phyloP scores from a whole-genome alignment of 1,140 invertebrate genomes.

The Drosophila simulans region DNA sequence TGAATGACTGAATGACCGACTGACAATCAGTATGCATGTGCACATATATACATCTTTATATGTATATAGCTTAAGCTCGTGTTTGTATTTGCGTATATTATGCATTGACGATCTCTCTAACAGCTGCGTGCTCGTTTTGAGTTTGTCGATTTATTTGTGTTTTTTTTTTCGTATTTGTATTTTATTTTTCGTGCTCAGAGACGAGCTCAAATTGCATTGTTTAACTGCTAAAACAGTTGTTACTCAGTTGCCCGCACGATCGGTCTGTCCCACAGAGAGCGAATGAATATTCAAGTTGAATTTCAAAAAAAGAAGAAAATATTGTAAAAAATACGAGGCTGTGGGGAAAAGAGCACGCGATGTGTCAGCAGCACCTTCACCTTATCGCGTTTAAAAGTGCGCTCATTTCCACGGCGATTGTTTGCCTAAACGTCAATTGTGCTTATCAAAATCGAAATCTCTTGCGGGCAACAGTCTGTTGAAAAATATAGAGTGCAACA shows the following conservation, averaged over 20 bases:
- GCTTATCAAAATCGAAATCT: conserved; percentile 44
- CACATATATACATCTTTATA: no score
- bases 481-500: neutral
- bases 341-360: conserved; percentile 4
- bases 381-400: conserved; percentile 22
- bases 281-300: conserved; percentile 36
- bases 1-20: conserved; percentile 44
- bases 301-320: neutral
- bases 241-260: conserved; percentile 49
- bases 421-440: conserved; percentile 40
- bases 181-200: conserved; percentile 32
- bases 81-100: conserved; percentile 32
- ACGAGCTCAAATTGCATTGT: conserved; percentile 65
- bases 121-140: conserved; percentile 28
- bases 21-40: conserved; percentile 4
- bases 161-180: conserved; percentile 14
- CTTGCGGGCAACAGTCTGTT: neutral
- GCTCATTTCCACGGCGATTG: conserved; percentile 27
- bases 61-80: conserved; percentile 7
- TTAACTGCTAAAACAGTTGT: conserved; percentile 66
- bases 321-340: conserved; percentile 1
- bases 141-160: conserved; percentile 22
- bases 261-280: conserved; percentile 35
- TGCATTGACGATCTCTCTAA: conserved; percentile 41
- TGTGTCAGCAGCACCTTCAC: conserved; percentile 7